Base-by-base conservation (phyloP, 2,113 vertebrate species). In the Mirza zaza region DNA sequence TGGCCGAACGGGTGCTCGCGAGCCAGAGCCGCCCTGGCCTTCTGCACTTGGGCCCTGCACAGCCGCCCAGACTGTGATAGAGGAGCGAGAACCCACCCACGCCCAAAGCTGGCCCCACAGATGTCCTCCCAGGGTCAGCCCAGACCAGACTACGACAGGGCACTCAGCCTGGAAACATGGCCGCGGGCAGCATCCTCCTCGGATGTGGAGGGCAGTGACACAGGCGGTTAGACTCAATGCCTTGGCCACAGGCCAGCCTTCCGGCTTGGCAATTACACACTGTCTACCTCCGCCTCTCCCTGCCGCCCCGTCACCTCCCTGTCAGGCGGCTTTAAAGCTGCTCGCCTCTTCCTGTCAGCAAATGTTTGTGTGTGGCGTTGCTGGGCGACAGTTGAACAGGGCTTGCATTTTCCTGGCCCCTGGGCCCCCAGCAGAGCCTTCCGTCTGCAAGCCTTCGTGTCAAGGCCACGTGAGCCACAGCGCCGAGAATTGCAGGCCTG, bases 281-380 rank as follows among this genome's bases (percentile, higher is more conserved):
- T 48, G 94, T 95, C 97, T 97, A 95, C 97, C 96, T 97, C 97
- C 9, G 59, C 96, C 93, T 94, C 96, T 93, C 91, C 82, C 90
- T n/a, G 57, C 77, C 65, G 87, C 84, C 95, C 81, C 25, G n/a
- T 97, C 97, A 96, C 95, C 94, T 96, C 96, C 87, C 97, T 96
- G 97, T 97, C 97, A 97, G 91, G 55, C 85, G 3, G 96, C 96
- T 97, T 97, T 97, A 95, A 91, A 71, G 94, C 95, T 25, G 5
- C 81, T 67, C 48, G 70, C 79, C 93, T 97, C 95, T 97, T 97
- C 95, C 97, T 97, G 97, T 97, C 97, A 97, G 96, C 91, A 96
- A 96, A 95, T 97, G 97, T 98, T 98, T 97, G 97, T 97, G 96
- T 97, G 94, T 94, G 82, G 85, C 8, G 82, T 98, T 98, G 97